Conservation (phyloP, 2,888 invertebrate species). For the Sarcophaga carnaria region DNA sequence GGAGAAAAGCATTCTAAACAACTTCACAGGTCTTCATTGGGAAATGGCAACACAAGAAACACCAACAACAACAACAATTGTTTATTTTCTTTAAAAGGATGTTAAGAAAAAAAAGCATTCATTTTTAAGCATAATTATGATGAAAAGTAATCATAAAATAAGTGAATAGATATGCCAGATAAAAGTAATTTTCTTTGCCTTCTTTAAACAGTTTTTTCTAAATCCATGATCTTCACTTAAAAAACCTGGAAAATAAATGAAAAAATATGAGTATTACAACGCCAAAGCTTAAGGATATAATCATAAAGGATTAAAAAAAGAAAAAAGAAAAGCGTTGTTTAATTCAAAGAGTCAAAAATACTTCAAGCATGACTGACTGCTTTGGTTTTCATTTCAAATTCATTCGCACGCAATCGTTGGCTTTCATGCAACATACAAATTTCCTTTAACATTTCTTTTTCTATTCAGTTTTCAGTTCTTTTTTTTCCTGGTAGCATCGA, state of each 20-base stretch:
- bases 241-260: too few relatives aligned
- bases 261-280: not conserved
- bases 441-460: not conserved
- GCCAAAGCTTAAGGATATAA: slow-evolving; percentile 52
- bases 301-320: slow-evolving; percentile 37
- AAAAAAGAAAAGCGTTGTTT: not conserved
- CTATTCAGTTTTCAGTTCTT: too few relatives aligned
- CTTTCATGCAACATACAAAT: not conserved
- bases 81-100: slow-evolving; percentile 9
- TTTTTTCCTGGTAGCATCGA: not conserved
- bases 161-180: not conserved
- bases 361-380: not conserved
- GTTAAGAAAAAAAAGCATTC: slow-evolving; percentile 7
- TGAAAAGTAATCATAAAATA: slow-evolving; percentile 25
- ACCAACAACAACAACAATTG: not conserved
- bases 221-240: too few relatives aligned
- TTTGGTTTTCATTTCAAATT: not conserved
- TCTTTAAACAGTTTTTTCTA: too few relatives aligned
- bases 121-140: slow-evolving; percentile 5
- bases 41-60: not conserved
- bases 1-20: slow-evolving; percentile 19
- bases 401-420: not conserved
- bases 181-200: slow-evolving; percentile 2
- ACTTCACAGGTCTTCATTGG: not conserved
- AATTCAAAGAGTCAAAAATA: slow-evolving; percentile 32